These are phyloP conservation scores for Apistogramma diplotaenia DNA, from an alignment of 2,113 vertebrate genomes.

Conservation along the genomic window DNA sequence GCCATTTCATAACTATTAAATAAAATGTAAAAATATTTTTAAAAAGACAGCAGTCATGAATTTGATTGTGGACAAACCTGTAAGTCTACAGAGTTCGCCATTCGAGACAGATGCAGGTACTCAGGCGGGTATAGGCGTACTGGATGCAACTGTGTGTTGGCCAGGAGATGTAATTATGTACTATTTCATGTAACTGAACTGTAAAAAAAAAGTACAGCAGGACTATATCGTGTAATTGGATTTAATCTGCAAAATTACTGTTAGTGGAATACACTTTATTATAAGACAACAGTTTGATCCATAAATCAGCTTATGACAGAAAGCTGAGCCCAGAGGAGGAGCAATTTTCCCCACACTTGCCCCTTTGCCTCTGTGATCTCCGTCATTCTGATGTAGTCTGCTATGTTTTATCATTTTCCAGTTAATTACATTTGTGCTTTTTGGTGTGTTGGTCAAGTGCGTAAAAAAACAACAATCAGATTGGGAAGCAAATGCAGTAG, in stretches of 20 bases:
- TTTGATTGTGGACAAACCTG: background rate
- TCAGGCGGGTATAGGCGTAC: no score
- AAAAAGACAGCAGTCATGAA: background rate
- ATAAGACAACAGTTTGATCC: background rate
- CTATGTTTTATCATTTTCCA: background rate
- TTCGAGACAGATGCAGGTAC: background rate
- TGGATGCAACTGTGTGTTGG: background rate
- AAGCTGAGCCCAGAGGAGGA: background rate
- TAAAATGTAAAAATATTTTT: background rate
- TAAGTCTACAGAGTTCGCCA: background rate
- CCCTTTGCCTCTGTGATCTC: background rate
- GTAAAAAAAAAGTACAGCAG: background rate
- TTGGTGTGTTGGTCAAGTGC: background rate
- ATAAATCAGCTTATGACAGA: background rate
- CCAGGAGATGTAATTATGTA: background rate
- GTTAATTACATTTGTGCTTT: background rate
- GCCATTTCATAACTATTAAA: background rate
- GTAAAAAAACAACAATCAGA: no score
- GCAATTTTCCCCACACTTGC: background rate
- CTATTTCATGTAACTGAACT: background rate
- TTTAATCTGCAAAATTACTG: background rate
- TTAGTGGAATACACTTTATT: background rate
- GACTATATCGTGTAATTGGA: background rate
- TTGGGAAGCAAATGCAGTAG: background rate
- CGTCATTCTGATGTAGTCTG: background rate